Conservation (phyloP, 2,797 vertebrate genomes). For the Erpetoichthys calabaricus region DNA sequence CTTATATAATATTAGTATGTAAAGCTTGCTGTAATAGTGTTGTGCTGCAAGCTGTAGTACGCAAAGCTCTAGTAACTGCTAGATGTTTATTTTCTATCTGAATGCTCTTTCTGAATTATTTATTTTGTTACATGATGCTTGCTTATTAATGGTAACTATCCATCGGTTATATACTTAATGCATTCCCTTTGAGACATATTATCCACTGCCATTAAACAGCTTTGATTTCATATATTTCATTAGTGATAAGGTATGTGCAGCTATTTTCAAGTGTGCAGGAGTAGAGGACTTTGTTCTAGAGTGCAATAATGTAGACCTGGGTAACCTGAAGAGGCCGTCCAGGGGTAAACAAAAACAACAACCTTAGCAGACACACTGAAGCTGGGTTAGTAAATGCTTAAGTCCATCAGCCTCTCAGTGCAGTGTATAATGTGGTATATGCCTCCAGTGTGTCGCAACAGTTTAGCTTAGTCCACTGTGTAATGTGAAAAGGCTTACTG, state of each 20-base stretch:
- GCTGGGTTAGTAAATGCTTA: background rate
- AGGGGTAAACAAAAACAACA: background rate
- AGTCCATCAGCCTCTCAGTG: background rate
- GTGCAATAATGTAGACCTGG: constrained; percentile 6
- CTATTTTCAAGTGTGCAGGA: background rate
- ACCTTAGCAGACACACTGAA: background rate
- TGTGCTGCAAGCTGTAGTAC: too few species aligned
- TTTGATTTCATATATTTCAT: background rate
- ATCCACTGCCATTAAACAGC: too few species aligned
- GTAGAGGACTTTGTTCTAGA: background rate
- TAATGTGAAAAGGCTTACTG: constrained; percentile 5
- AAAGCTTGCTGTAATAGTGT: too few species aligned
- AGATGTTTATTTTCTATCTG: too few species aligned
- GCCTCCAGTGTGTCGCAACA: background rate
- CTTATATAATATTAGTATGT: too few species aligned
- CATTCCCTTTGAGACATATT: too few species aligned
- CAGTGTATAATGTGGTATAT: background rate
- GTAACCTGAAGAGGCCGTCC: background rate
- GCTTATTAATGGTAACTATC: constrained; percentile 2
- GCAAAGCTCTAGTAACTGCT: too few species aligned
- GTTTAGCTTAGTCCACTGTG: constrained; percentile 2
- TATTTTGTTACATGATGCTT: background rate
- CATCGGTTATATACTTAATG: background rate
- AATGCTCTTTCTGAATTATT: too few species aligned
- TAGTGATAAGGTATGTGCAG: constrained; percentile 1